Evolutionary conservation across 2,888 invertebrate genomes (phyloP).

Genomic region (Papilio demoleus): DNA sequence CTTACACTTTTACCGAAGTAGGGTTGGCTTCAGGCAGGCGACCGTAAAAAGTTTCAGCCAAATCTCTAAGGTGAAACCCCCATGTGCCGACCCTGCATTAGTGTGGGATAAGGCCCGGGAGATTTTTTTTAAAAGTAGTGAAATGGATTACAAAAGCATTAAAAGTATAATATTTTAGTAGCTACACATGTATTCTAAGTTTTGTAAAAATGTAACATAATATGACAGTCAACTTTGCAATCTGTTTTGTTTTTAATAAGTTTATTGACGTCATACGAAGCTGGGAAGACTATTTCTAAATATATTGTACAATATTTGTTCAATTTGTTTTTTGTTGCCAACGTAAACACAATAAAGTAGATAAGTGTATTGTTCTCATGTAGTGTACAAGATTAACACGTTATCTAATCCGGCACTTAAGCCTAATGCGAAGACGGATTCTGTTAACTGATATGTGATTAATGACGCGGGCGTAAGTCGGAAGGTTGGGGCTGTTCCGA

Average conservation of each 20-base stretch:
- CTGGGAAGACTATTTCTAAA: not conserved
- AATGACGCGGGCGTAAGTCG: constrained; percentile 47
- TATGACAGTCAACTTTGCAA: too few species aligned
- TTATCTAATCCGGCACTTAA: constrained; percentile 40
- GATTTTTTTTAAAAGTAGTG: too few species aligned
- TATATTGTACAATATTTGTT: not conserved
- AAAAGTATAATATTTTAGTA: too few species aligned
- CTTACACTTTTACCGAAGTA: too few species aligned
- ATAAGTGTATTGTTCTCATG: constrained; percentile 15
- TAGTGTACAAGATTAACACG: constrained; percentile 35
- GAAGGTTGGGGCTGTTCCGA: constrained; percentile 44
- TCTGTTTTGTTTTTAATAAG: not conserved
- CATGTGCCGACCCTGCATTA: too few species aligned
- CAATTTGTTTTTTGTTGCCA: not conserved
- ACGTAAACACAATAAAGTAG: not conserved
- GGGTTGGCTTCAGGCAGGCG: too few species aligned
- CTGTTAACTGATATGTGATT: constrained; percentile 54
- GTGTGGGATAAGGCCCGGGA: too few species aligned
- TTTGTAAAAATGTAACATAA: too few species aligned
- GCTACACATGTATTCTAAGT: too few species aligned
- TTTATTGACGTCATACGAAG: not conserved
- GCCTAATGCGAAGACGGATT: constrained; percentile 46
- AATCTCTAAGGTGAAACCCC: too few species aligned
- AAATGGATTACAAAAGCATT: too few species aligned
- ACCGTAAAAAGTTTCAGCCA: too few species aligned